Base-by-base conservation (phyloP, 1,140 invertebrate species). In the Drosophila repleta region DNA sequence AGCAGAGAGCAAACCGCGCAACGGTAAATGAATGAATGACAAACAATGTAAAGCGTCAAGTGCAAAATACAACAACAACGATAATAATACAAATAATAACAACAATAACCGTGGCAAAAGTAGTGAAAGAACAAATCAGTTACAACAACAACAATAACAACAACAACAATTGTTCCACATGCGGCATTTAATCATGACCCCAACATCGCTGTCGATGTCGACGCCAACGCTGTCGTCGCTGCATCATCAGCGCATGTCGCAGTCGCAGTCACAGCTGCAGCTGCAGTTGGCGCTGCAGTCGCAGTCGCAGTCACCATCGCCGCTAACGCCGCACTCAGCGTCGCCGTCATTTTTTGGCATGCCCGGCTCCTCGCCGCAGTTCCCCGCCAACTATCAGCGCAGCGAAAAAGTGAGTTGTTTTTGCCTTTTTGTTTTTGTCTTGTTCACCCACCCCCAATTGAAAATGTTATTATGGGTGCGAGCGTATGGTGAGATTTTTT, bases 181-280 rank as follows among this genome's bases (percentile, higher is more conserved):
- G 82, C 83, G 82, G 78, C 82, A 87, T 87, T 87, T 87, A 87
- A 87, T 87, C 78, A 87, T 87, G 82, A 87, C 82, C 82, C 82
- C 82, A 77, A 67, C 82, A 57, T 78, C 82, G 82, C 71, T 87
- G 83, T 88, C 83, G 83, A 81, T 82, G 69, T 88, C 83, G 78
- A 87, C 83, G 84, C 83, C 83, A 81, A 83, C 83, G 76, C 83
- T 88, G 39, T 88, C 83, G 53, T 82, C 82, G 57, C 78, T 87
- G 43, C 82, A 87, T 51, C 82, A 88, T 58, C 82, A 87, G 75
- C 82, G 82, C 21, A 88, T 83, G 71, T 67, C 75, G 56, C 82
- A 76, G 61, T 81, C 67, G 43, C 81, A 48, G 67, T 66, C 75
- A 58, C 82, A 78, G 61, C 77, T 63, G 48, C 81, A 49, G 18